Evolutionary conservation across 2,797 vertebrate genomes (phyloP).

Genomic region (Cryptoprocta ferox): DNA sequence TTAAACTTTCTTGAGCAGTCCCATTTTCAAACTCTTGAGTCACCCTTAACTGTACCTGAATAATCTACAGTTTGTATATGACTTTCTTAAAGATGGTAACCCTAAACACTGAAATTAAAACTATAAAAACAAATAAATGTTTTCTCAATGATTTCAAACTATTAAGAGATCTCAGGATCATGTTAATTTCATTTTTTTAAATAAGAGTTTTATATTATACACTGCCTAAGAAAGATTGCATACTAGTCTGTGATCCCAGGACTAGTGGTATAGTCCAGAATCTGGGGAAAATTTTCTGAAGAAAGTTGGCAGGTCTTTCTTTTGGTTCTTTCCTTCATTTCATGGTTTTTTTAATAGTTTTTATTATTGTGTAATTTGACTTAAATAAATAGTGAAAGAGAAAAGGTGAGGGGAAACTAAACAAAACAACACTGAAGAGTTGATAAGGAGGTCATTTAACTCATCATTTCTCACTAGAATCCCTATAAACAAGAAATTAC

Average conservation of each 20-base stretch:
- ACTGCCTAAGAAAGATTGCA: not conserved
- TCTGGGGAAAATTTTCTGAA: not conserved
- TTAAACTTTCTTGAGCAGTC: not conserved
- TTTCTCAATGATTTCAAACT: not conserved
- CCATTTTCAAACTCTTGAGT: conserved; percentile 23
- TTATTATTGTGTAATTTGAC: not conserved
- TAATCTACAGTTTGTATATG: not conserved
- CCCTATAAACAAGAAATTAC: not conserved
- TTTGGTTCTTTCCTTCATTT: not conserved
- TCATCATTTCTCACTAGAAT: not conserved
- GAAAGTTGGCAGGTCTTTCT: not conserved
- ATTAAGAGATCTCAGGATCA: not conserved
- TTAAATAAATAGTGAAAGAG: not conserved
- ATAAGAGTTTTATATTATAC: not conserved
- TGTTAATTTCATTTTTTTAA: not conserved
- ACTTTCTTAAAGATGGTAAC: conserved; percentile 28
- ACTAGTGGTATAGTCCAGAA: not conserved
- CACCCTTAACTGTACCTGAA: conserved; percentile 51
- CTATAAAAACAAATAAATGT: not conserved
- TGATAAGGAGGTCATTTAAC: not conserved
- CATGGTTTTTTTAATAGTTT: not conserved
- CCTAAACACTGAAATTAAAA: conserved; percentile 48
- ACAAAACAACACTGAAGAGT: not conserved
- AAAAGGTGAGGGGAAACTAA: not conserved
- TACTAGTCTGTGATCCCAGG: not conserved